Conservation (phyloP, 2,888 invertebrate genomes). For the Priocnemis perturbator region DNA sequence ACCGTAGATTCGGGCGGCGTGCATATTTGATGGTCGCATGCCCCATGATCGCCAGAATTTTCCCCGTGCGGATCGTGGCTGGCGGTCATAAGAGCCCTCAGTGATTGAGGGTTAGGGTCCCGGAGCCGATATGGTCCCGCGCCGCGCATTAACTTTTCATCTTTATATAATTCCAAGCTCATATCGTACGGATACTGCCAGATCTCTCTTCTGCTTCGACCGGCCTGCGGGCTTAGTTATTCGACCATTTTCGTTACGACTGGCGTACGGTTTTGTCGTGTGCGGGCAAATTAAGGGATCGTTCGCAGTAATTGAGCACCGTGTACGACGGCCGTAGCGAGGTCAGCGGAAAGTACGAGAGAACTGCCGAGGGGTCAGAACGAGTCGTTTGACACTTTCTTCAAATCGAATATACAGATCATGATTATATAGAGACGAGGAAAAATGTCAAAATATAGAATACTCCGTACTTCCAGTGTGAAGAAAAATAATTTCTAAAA, state of each 20-base stretch:
- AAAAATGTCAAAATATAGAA: too few relatives aligned
- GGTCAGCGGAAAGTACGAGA: too few relatives aligned
- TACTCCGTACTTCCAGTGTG: too few relatives aligned
- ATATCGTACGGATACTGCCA: conserved; percentile 27
- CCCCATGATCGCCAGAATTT: conserved; percentile 73
- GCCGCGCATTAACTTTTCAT: conserved; percentile 73
- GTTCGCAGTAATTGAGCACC: too few relatives aligned
- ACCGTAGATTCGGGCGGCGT: conserved; percentile 73
- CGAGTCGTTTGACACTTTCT: too few relatives aligned
- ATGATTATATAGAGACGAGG: too few relatives aligned
- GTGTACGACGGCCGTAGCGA: too few relatives aligned
- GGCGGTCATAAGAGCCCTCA: conserved; percentile 72
- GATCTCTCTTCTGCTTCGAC: conserved; percentile 13
- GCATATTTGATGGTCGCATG: conserved; percentile 73
- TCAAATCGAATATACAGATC: too few relatives aligned
- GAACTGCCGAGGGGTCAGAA: too few relatives aligned
- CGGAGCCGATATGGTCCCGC: conserved; percentile 47
- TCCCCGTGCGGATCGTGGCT: conserved; percentile 72
- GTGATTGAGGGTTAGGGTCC: conserved; percentile 74
- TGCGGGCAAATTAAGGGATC: too few relatives aligned
- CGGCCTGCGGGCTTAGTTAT: background rate
- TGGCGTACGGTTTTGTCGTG: conserved; percentile 11
- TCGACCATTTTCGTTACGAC: conserved; percentile 17
- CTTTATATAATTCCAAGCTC: conserved; percentile 71
- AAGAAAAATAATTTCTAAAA: too few relatives aligned